Conservation (phyloP, 2,113 vertebrate genomes). For the Oryzias javanicus region DNA sequence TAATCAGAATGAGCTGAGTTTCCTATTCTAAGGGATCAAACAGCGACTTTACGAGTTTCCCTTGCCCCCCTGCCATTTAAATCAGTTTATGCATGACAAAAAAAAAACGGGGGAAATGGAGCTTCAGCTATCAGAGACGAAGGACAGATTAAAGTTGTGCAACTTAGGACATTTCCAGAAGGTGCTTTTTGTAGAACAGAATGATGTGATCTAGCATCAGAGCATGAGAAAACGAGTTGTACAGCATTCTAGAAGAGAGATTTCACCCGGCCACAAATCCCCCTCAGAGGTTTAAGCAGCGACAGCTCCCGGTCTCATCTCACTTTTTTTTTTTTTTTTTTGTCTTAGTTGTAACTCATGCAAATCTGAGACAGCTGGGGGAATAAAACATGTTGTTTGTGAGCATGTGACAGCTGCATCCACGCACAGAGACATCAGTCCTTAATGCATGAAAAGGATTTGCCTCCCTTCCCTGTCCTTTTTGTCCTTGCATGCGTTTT, state of each 20-base stretch:
- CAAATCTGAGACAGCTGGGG: constrained; percentile 27
- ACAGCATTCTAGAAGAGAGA: constrained; percentile 13
- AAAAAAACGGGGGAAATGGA: constrained; percentile 27
- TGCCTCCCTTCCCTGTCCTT: constrained; percentile 64
- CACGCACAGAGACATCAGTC: constrained; percentile 34
- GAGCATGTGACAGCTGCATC: constrained; percentile 55
- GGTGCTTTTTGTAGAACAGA: constrained; percentile 51
- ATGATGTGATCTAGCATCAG: constrained; percentile 26
- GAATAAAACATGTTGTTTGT: constrained; percentile 30
- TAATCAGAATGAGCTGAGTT: constrained; percentile 57
- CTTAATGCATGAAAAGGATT: constrained; percentile 54
- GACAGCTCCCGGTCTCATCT: constrained; percentile 17
- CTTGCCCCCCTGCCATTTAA: constrained; percentile 3
- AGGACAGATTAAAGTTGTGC: constrained; percentile 44
- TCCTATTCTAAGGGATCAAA: constrained; percentile 47
- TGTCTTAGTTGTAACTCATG: constrained; percentile 21
- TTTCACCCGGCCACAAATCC: constrained; percentile 31
- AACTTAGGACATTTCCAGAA: constrained; percentile 53
- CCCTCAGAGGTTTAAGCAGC: constrained; percentile 8
- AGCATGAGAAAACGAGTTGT: constrained; percentile 29
- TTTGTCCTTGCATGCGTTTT: constrained; percentile 67
- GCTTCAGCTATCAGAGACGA: constrained; percentile 34
- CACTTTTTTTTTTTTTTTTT: constrained; percentile 15
- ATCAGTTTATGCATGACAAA: constrained; percentile 18
- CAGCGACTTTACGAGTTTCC: constrained; percentile 18